Conservation (phyloP, 2,113 vertebrate species). For the Theristicus caerulescens region DNA sequence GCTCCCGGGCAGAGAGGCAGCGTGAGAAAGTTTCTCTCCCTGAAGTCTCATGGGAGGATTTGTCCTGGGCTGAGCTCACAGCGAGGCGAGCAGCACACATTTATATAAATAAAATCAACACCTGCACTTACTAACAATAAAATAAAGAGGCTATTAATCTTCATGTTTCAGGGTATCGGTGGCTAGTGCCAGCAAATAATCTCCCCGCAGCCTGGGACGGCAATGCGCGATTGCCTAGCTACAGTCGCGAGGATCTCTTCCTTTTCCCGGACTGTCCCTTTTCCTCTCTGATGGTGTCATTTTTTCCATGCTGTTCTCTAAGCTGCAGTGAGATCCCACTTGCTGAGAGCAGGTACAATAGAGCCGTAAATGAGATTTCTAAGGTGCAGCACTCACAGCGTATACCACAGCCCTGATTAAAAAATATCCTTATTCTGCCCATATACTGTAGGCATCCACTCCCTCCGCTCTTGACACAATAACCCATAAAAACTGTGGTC, state of each 20-base stretch:
- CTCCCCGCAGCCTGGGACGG: background rate
- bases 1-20: background rate
- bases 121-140: constrained; percentile 45
- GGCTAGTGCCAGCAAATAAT: constrained; percentile 7
- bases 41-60: background rate
- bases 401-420: background rate
- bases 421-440: background rate
- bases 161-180: background rate
- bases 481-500: constrained; percentile 39
- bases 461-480: constrained; percentile 42
- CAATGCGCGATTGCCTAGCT: background rate
- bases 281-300: background rate
- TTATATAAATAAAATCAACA: constrained; percentile 41
- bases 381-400: background rate
- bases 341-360: background rate
- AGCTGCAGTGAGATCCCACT: background rate
- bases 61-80: background rate
- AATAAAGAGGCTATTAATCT: constrained; percentile 56
- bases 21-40: background rate
- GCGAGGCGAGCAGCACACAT: background rate
- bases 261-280: background rate
- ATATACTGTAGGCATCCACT: background rate
- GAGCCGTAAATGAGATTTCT: background rate
- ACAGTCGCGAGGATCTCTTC: background rate
- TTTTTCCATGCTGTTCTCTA: background rate